Percentiles rank a stretch among this genome's conserved stretches.
phyloP scores from a whole-genome alignment of 2,797 vertebrate species.

The Poeciliopsis turneri region DNA sequence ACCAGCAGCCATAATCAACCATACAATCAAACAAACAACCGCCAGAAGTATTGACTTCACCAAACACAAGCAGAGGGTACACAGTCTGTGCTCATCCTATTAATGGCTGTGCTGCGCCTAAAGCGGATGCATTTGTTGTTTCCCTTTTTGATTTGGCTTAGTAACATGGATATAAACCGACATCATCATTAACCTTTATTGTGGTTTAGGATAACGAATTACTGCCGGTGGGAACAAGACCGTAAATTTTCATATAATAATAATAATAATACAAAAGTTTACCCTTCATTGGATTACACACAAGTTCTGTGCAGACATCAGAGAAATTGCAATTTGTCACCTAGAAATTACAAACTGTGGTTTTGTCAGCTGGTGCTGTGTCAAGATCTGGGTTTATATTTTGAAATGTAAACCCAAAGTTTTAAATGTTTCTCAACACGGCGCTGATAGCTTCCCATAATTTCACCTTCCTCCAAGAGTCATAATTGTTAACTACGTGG shows the following conservation, averaged over 20 bases:
- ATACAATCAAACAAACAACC: slow-evolving; percentile 61
- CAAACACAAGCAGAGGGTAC: slow-evolving; percentile 45
- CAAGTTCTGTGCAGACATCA: slow-evolving; percentile 21
- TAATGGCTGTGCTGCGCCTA: slow-evolving; percentile 26
- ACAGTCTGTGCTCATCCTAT: slow-evolving; percentile 57
- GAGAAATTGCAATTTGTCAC: slow-evolving; percentile 37
- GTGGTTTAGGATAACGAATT: slow-evolving; percentile 35
- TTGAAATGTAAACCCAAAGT: slow-evolving; percentile 47
- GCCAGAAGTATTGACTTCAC: slow-evolving; percentile 50
- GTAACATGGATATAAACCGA: slow-evolving; percentile 35
- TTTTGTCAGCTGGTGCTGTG: slow-evolving; percentile 25
- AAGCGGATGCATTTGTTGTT: slow-evolving; percentile 29
- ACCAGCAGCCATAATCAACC: slow-evolving; percentile 52
- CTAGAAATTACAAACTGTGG: slow-evolving; percentile 26
- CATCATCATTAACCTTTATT: slow-evolving; percentile 40
- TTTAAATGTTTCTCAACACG: slow-evolving; percentile 25
- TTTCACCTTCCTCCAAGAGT: slow-evolving; percentile 6
- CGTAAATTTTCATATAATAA: slow-evolving; percentile 7
- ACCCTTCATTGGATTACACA: neutral
- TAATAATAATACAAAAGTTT: neutral
- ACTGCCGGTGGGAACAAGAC: slow-evolving; percentile 20
- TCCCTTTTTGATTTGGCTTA: slow-evolving; percentile 27
- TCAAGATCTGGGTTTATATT: slow-evolving; percentile 43
- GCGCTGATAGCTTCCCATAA: slow-evolving; percentile 26
- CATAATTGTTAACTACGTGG: slow-evolving; percentile 44